Evolutionary conservation across 23 tunicate species (phyloP), one percentile per base, ranked within the genome.

Genomic region (Halocynthia aurantium): DNA sequence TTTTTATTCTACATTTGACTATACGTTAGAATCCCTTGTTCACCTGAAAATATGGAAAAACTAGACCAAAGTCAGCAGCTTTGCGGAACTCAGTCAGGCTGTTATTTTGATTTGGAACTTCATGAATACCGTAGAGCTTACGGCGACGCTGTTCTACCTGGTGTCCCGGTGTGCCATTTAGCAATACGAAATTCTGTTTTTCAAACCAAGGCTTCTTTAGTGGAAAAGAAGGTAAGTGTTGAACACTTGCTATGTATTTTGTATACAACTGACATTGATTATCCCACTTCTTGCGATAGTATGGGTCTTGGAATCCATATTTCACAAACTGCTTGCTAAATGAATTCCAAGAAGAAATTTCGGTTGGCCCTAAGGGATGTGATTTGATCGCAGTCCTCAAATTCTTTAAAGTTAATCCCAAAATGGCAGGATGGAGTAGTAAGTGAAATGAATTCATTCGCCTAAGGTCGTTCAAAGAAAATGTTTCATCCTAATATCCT

Each of bases 91-190:
- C 70, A 66, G 20, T 87, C 98, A 6, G 98, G 98, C 0, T 92
- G 98, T 56, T 72, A 60, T 40, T 92, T 86, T 61, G 98, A 92
- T 61, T 10, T 21, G 11, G 85, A 74, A 67, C 77, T 92, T 40
- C 69, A 50, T 51, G 73, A 72, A 22, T 83, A 76, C 73, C 73
- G 98, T 8, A 67, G 65, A 18, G 75, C 74, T 11, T 80, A 78
- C 18, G 87, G 90, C 13, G 88, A 85, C 62, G 80, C 86, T 52
- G 81, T 92, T 52, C 85, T 92, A 15, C 98, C 98, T 8, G 84
- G 83, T 15, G 92, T 92, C 51, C 98, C 98, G 12, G 88, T 92
- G 18, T 92, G 98, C 58, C 98, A 92, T 75, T 40, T 82, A 68
- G 98, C 85, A 8, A 82, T 92, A 61, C 61, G 98, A 54, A 92